These are phyloP conservation scores for Listronotus bonariensis DNA, from an alignment of 1,140 invertebrate genomes.

Conservation along the genomic window DNA sequence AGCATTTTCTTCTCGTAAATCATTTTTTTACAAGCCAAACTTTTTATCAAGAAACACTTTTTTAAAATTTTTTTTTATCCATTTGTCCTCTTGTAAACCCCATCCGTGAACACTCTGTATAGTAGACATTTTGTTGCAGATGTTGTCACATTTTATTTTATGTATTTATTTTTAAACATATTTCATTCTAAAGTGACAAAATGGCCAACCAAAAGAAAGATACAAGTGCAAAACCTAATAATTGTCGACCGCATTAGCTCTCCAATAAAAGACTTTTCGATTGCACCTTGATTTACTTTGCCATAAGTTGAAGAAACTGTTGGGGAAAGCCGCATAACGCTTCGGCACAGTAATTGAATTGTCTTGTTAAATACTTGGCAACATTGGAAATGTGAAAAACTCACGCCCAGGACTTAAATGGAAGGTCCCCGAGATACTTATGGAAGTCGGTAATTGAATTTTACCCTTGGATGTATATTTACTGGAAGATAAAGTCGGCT, in stretches of 20 bases:
- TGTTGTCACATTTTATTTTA: too few species aligned
- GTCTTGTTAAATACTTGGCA: constrained; percentile 51
- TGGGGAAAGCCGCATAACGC: constrained; percentile 28
- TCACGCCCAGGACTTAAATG: constrained; percentile 50
- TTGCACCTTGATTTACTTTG: constrained; percentile 43
- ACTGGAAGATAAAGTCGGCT: constrained; percentile 45
- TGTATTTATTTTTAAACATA: too few species aligned
- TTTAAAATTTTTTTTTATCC: too few species aligned
- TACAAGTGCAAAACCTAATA: constrained; percentile 17
- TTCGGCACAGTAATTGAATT: constrained; percentile 52
- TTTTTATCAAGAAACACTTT: too few species aligned
- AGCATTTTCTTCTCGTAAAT: too few species aligned
- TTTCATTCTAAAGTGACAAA: too few species aligned
- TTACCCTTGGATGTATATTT: constrained; percentile 50
- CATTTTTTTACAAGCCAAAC: too few species aligned
- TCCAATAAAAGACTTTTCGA: constrained; percentile 29
- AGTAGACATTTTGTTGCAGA: too few species aligned
- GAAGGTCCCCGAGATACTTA: constrained; percentile 47
- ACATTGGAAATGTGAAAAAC: constrained; percentile 39
- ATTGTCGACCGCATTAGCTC: constrained; percentile 23
- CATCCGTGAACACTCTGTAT: too few species aligned
- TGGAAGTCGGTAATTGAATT: constrained; percentile 53
- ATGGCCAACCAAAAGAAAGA: neutral
- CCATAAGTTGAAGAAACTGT: constrained; percentile 36
- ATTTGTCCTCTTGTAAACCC: too few species aligned